Evolutionary conservation across 1,140 invertebrate genomes (phyloP).

Genomic region (Amyelois transitella): DNA sequence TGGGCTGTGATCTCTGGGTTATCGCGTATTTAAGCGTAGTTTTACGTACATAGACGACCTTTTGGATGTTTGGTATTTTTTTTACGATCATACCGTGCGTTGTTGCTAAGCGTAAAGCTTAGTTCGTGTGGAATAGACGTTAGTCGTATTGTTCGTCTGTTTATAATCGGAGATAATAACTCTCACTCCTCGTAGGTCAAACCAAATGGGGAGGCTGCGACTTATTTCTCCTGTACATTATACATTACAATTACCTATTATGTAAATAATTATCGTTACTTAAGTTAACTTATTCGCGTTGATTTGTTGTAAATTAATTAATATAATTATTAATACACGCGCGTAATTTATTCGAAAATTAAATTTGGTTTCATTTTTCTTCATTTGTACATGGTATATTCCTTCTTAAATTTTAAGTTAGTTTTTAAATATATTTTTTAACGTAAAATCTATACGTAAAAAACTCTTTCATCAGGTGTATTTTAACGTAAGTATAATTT

Average conservation of each 20-base stretch:
- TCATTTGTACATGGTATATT: slow-evolving; percentile 8
- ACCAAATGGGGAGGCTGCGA: slow-evolving; percentile 43
- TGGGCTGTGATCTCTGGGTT: slow-evolving; percentile 19
- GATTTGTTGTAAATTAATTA: slow-evolving; percentile 51
- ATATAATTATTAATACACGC: slow-evolving; percentile 53
- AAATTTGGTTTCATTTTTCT: slow-evolving; percentile 37
- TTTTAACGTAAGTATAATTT: too few species aligned
- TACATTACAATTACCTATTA: slow-evolving; percentile 15
- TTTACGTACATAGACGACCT: too few species aligned
- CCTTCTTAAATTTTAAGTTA: slow-evolving; percentile 8
- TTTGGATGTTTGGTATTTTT: too few species aligned
- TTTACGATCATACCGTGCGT: too few species aligned
- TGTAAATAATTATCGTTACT: slow-evolving; percentile 12
- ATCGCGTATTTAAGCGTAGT: slow-evolving; percentile 34
- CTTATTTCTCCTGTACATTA: slow-evolving; percentile 63
- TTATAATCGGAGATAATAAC: slow-evolving; percentile 58
- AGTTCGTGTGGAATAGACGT: neutral
- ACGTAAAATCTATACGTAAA: too few species aligned
- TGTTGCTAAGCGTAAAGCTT: slow-evolving; percentile 13
- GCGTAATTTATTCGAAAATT: slow-evolving; percentile 38
- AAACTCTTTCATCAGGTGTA: too few species aligned
- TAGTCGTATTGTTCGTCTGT: slow-evolving; percentile 3
- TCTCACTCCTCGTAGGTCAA: slow-evolving; percentile 39
- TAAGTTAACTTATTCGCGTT: slow-evolving; percentile 14
- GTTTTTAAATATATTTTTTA: too few species aligned